Evolutionary conservation across 2,113 vertebrate genomes (phyloP).

Genomic region (Nannobrachium achirus): DNA sequence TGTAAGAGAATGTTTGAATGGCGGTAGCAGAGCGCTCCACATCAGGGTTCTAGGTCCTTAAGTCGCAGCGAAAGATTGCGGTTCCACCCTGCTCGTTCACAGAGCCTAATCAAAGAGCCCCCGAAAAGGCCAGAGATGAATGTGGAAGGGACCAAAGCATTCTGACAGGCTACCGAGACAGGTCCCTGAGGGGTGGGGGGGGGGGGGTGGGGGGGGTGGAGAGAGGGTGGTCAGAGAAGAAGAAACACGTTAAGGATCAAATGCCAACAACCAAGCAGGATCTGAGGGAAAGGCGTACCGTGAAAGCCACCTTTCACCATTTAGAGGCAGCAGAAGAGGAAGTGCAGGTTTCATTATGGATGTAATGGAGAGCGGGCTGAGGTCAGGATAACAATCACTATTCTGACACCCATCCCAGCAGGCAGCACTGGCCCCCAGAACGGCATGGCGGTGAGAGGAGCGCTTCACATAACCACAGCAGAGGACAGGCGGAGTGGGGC

Average conservation of each 20-base stretch:
- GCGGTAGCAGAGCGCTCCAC: conserved; percentile 28
- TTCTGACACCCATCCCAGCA: conserved; percentile 74
- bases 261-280: conserved; percentile 71
- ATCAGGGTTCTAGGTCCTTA: conserved; percentile 45
- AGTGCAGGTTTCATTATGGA: conserved; percentile 73
- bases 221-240: conserved; percentile 57
- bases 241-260: conserved; percentile 72
- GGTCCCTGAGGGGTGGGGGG: conserved; percentile 47
- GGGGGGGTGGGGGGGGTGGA: conserved; percentile 42
- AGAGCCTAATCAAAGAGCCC: conserved; percentile 62
- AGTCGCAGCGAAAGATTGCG: conserved; percentile 29
- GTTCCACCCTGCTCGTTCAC: conserved; percentile 53
- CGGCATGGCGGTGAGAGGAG: conserved; percentile 33
- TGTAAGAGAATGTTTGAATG: conserved; percentile 37
- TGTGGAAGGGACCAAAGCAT: conserved; percentile 1
- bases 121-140: conserved; percentile 47
- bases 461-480: conserved; percentile 63
- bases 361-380: conserved; percentile 72
- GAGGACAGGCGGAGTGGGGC: conserved; percentile 23
- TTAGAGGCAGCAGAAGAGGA: conserved; percentile 72
- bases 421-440: conserved; percentile 54
- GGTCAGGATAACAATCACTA: conserved; percentile 80
- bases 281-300: conserved; percentile 70
- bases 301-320: conserved; percentile 70
- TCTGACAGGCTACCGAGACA: conserved; percentile 32